A percentile compares a stretch with the other conserved stretches of the same genome.
Conservation (phyloP, 2,888 invertebrate species). For the Lasioglossum pauxillum region DNA sequence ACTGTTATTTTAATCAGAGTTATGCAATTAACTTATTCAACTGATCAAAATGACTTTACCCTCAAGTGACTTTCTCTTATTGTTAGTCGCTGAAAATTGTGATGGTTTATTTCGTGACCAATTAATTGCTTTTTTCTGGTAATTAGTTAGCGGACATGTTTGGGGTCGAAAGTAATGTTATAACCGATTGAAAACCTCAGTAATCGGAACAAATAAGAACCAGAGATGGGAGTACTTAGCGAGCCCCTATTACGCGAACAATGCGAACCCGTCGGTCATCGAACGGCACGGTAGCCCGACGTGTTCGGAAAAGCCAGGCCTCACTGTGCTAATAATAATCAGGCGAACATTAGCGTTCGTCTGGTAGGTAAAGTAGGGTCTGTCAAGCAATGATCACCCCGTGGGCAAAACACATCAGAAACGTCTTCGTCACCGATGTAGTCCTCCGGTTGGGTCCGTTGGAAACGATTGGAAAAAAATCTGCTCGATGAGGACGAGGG, state of each 20-base stretch:
- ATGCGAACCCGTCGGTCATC: background rate
- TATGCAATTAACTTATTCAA: too few relatives aligned
- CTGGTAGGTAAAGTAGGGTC: background rate
- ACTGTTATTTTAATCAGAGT: too few relatives aligned
- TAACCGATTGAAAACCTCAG: too few relatives aligned
- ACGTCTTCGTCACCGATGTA: conserved; percentile 47
- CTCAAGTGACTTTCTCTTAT: background rate
- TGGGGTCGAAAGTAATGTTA: too few relatives aligned
- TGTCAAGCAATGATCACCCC: conserved; percentile 17
- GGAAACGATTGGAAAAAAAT: conserved; percentile 50
- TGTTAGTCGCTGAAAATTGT: background rate
- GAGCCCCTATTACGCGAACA: background rate
- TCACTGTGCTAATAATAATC: background rate
- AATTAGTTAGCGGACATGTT: too few relatives aligned
- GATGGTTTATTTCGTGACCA: background rate
- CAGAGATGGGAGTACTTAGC: background rate
- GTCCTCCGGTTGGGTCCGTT: conserved; percentile 25
- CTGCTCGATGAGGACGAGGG: conserved; percentile 35
- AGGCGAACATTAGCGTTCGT: background rate
- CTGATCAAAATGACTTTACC: too few relatives aligned
- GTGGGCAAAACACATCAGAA: conserved; percentile 31
- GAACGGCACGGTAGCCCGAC: background rate
- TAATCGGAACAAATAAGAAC: background rate
- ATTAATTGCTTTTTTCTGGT: too few relatives aligned
- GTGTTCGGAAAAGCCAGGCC: background rate